Percentiles rank a stretch among this genome's conserved stretches.
These are phyloP conservation scores for Caenorhabditis brenneri DNA, from an alignment of 1,140 invertebrate genomes.

Conservation along the genomic window DNA sequence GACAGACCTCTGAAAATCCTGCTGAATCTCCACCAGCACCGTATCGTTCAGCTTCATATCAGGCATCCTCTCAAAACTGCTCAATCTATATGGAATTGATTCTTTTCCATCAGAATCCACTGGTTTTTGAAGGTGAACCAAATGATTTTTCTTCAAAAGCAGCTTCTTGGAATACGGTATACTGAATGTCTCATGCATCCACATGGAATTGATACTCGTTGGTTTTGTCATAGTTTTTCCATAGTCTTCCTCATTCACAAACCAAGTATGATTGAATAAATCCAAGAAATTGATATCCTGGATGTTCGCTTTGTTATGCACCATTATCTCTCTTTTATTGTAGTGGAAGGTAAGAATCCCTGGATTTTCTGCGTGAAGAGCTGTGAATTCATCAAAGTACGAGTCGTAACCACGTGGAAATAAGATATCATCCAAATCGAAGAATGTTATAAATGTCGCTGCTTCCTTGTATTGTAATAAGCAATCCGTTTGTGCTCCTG, in stretches of 20 bases:
- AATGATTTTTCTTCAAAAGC: background rate
- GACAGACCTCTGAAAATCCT: background rate
- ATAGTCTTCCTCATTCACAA: conserved; percentile 2
- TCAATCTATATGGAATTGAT: background rate
- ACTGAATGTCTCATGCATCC: background rate
- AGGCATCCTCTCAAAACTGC: background rate
- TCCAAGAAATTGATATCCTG: background rate
- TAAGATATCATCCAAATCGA: conserved; percentile 43
- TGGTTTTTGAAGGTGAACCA: conserved; percentile 4
- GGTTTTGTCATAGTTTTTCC: background rate
- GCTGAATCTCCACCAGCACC: background rate
- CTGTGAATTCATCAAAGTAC: conserved; percentile 11
- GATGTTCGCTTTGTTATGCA: background rate
- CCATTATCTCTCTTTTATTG: background rate
- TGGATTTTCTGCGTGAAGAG: background rate
- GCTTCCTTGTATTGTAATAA: conserved; percentile 41
- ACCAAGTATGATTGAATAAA: background rate
- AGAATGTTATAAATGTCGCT: conserved; percentile 23
- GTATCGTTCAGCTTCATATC: background rate
- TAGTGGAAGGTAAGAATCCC: background rate
- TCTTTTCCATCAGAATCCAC: background rate
- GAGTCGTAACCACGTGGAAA: background rate
- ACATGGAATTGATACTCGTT: background rate
- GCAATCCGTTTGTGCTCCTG: conserved; percentile 42
- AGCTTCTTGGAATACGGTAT: background rate